A percentile compares a stretch with the other conserved stretches of the same genome.
Conservation (phyloP, 2,888 invertebrate species). For the Mythimna ferrago region DNA sequence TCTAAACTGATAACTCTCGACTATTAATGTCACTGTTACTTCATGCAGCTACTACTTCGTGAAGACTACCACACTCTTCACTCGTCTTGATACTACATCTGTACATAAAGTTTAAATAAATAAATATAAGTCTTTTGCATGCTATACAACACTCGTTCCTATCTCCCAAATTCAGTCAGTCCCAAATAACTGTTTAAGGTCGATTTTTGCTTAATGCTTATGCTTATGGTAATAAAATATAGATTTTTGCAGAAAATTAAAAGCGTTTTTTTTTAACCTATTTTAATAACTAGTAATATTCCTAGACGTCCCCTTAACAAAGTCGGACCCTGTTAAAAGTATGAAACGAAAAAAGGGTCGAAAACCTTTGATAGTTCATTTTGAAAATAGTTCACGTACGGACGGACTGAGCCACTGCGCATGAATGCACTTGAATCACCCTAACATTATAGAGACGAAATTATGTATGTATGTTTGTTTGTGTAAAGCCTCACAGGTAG, state of each 20-base stretch:
- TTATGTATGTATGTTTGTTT: too few species aligned
- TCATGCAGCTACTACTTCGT: too few species aligned
- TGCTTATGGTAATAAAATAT: too few species aligned
- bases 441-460: background rate
- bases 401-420: background rate
- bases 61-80: too few species aligned
- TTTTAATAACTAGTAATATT: background rate
- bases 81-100: too few species aligned
- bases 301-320: background rate
- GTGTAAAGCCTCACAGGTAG: too few species aligned
- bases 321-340: constrained; percentile 6
- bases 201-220: background rate
- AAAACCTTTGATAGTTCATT: constrained; percentile 11
- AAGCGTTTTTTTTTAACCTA: too few species aligned
- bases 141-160: background rate
- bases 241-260: too few species aligned
- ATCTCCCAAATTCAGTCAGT: too few species aligned
- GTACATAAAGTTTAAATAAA: too few species aligned
- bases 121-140: background rate
- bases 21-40: too few species aligned
- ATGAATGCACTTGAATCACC: background rate
- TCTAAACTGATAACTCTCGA: too few species aligned
- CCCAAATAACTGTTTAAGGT: rapidly evolving
- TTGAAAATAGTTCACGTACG: constrained; percentile 22
- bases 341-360: constrained; percentile 20